Base-by-base conservation (phyloP, 2,888 invertebrate genomes). In the Xestia xanthographa region DNA sequence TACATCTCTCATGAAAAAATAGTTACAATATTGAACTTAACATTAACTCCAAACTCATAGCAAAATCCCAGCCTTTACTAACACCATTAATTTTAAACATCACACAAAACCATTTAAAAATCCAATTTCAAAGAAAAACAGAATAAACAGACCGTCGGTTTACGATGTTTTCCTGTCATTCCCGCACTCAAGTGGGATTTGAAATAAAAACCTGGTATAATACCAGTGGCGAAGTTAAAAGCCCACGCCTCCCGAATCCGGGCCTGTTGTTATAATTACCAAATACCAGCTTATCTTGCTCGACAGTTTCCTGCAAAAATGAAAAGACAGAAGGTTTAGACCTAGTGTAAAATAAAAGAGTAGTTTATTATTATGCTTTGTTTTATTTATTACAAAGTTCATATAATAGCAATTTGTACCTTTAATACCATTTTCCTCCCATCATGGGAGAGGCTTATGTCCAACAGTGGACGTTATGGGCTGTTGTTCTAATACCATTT, bases 251-350 rank as follows among this genome's bases (percentile, higher is more conserved):
- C 22, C 48, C 12, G 17, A 81, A 71, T 85, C 71, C 83, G 77
- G 76, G 22, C 56, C 68, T 71, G 67, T 77, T 68, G 70, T 80
- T 68, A 71, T 83, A 83, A 83, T 83, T 83, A 77, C 82, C 48
- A 29, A 68, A 58, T 70, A 53, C 73, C 62, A 50, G 83, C 85
- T 81, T 85, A 83, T 85, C 83, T 85, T 80, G 60, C 74, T 70
- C 34, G 77, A 72, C 80, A 50, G 50, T 84, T 45, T 38, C 50
- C 41, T 14, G 22, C 0, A 0, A 14, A 53, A 66, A 41, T 34
- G 5, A 11, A 56, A 29, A 0, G 2, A 12, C 60, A 80, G 66
- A 77, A 80, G 68, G 53, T 6, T 72, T 14, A 3, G 34, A 56
- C 14, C 34, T 34, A 34, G 34, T 34, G 34, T 34, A 34, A 34